Conservation (phyloP, 2,888 invertebrate genomes). For the Anoncus sp. region DNA sequence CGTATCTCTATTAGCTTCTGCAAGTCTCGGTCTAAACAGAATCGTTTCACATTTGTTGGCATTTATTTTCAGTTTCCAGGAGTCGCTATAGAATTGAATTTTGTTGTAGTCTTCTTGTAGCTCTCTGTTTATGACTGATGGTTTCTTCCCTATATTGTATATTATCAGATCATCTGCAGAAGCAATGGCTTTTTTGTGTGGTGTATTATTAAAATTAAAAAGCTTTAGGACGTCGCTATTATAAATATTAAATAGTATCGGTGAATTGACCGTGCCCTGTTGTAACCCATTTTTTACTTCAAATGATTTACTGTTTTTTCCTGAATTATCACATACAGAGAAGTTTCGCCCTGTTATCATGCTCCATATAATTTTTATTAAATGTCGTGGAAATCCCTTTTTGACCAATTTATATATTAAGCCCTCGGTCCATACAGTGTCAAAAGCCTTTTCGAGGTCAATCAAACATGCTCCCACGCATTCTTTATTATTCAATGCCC, state of each 20-base stretch:
- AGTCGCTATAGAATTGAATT: constrained; percentile 52
- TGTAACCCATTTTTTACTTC: constrained; percentile 60
- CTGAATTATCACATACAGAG: not conserved
- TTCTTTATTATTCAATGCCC: constrained; percentile 37
- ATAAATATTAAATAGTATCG: constrained; percentile 60
- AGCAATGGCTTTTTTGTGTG: constrained; percentile 38
- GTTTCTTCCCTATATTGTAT: constrained; percentile 26
- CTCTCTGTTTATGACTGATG: constrained; percentile 12
- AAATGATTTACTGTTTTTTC: constrained; percentile 40
- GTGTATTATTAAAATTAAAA: constrained; percentile 41
- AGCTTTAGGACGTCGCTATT: constrained; percentile 37
- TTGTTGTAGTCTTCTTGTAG: constrained; percentile 55
- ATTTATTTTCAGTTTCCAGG: constrained; percentile 66
- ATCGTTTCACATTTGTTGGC: constrained; percentile 58
- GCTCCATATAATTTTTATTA: constrained; percentile 65
- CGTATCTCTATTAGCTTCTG: constrained; percentile 15
- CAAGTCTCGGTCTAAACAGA: constrained; percentile 42
- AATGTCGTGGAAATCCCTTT: constrained; percentile 58
- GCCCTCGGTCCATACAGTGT: constrained; percentile 64
- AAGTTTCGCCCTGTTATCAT: constrained; percentile 57
- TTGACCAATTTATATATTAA: constrained; percentile 64
- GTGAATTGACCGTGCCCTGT: constrained; percentile 61
- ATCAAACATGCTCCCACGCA: constrained; percentile 54
- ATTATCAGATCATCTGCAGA: constrained; percentile 48
- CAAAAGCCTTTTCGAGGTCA: constrained; percentile 62